These are phyloP conservation scores for Fragum whitleyi DNA, from an alignment of 2,888 invertebrate species.

Conservation along the genomic window DNA sequence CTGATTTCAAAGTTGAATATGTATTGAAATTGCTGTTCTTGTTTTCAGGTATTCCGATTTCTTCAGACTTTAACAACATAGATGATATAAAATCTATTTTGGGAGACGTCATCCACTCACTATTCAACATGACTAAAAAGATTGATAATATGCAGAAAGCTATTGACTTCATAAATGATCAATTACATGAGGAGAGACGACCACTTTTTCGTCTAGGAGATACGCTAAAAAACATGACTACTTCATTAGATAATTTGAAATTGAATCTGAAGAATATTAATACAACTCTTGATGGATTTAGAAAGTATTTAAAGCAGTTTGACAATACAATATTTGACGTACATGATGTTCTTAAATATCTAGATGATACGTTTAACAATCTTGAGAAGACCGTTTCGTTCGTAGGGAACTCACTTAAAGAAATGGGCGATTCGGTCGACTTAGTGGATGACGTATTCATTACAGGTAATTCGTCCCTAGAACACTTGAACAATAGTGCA, in stretches of 20 bases:
- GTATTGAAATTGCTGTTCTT: no score
- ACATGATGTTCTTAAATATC: conserved; percentile 51
- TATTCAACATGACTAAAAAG: conserved; percentile 55
- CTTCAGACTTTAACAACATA: conserved; percentile 51
- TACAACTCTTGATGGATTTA: conserved; percentile 49
- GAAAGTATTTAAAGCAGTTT: conserved; percentile 48
- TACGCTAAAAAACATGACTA: conserved; percentile 53
- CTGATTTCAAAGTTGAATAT: no score
- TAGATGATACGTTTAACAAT: conserved; percentile 53
- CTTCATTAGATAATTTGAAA: conserved; percentile 58
- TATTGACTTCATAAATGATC: conserved; percentile 60
- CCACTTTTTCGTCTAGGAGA: conserved; percentile 49
- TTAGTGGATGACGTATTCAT: conserved; percentile 32
- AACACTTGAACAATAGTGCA: conserved; percentile 47
- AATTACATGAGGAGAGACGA: conserved; percentile 52
- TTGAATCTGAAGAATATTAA: conserved; percentile 55
- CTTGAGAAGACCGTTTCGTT: conserved; percentile 41
- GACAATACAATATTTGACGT: conserved; percentile 55
- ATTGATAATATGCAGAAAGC: conserved; percentile 56
- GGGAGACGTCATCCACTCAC: conserved; percentile 40
- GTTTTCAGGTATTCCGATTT: conserved; percentile 57
- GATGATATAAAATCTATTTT: conserved; percentile 53
- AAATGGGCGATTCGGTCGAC: conserved; percentile 46
- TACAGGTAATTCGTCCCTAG: conserved; percentile 39
- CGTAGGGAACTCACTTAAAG: conserved; percentile 48